These are phyloP conservation scores for Drosophila quadrilineata DNA, from an alignment of 1,140 invertebrate species.

Conservation along the genomic window DNA sequence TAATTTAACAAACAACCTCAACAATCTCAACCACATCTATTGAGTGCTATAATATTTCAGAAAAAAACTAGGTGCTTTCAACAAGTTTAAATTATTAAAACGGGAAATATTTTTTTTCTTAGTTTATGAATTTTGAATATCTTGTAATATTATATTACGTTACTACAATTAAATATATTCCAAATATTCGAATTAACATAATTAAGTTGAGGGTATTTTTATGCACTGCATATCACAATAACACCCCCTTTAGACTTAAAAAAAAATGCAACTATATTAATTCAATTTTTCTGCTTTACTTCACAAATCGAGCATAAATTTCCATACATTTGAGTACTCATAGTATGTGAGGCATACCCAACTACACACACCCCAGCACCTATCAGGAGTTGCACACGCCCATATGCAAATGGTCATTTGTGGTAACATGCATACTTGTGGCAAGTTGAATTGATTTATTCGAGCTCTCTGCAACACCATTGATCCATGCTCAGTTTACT, in stretches of 20 bases:
- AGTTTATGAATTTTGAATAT: not conserved
- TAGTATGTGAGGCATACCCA: constrained; percentile 8
- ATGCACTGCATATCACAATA: no score
- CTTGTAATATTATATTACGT: not conserved
- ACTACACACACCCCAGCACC: constrained; percentile 2
- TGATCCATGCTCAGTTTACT: constrained; percentile 25
- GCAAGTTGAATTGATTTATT: constrained; percentile 49
- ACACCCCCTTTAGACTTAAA: not conserved
- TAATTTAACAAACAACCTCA: constrained; percentile 34
- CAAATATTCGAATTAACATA: no score
- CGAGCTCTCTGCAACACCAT: no score
- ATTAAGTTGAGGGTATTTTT: not conserved
- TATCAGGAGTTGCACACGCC: not conserved
- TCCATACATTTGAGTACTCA: constrained; percentile 32
- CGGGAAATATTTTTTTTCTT: no score
- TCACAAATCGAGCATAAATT: constrained; percentile 54
- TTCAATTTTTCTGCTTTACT: constrained; percentile 49
- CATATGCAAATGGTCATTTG: not conserved
- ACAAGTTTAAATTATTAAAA: no score
- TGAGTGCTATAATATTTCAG: not conserved
- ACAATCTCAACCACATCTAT: constrained; percentile 3
- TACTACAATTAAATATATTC: no score
- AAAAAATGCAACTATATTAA: constrained; percentile 43
- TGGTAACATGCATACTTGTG: constrained; percentile 45
- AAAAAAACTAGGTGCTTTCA: no score